Percentiles rank a stretch among this genome's conserved stretches.
phyloP scores from a whole-genome alignment of 2,113 vertebrate genomes.

The Apistogramma diplotaenia region DNA sequence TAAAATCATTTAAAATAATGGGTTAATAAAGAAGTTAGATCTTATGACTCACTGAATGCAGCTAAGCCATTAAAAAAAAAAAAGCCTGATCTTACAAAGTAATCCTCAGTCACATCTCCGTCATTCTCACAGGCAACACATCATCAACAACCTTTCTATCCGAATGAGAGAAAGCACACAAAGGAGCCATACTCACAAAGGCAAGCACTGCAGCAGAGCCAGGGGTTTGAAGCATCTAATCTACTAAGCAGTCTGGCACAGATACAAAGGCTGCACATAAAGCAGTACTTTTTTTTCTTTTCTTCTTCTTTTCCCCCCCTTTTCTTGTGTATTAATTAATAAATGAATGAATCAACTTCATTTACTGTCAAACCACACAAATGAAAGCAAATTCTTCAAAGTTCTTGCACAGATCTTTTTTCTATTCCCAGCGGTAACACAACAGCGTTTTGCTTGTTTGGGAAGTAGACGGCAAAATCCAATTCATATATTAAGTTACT shows the following conservation, averaged over 20 bases:
- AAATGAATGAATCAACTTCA: not conserved
- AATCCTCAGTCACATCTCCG: not conserved
- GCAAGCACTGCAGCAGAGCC: not conserved
- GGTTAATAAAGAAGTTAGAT: not conserved
- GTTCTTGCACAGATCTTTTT: not conserved
- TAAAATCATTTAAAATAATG: not conserved
- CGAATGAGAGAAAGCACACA: not conserved
- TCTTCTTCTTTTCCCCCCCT: accelerated
- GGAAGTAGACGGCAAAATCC: conserved; percentile 33
- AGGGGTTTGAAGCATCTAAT: conserved; percentile 37
- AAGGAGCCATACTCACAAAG: conserved; percentile 8
- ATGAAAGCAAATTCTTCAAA: not conserved
- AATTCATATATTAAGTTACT: conserved; percentile 59
- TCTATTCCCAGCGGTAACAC: not conserved
- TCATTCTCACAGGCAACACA: not conserved
- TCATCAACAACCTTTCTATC: not conserved
- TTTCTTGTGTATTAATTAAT: not conserved
- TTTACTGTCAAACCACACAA: not conserved
- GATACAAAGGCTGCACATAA: conserved; percentile 12
- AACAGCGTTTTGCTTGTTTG: conserved; percentile 26
- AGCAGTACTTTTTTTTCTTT: not conserved
- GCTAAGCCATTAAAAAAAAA: not conserved
- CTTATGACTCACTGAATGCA: not conserved
- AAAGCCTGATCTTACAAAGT: not conserved
- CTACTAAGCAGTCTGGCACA: conserved; percentile 25